phyloP scores from a whole-genome alignment of 2,113 vertebrate genomes.

The Phaethornis superciliosus region DNA sequence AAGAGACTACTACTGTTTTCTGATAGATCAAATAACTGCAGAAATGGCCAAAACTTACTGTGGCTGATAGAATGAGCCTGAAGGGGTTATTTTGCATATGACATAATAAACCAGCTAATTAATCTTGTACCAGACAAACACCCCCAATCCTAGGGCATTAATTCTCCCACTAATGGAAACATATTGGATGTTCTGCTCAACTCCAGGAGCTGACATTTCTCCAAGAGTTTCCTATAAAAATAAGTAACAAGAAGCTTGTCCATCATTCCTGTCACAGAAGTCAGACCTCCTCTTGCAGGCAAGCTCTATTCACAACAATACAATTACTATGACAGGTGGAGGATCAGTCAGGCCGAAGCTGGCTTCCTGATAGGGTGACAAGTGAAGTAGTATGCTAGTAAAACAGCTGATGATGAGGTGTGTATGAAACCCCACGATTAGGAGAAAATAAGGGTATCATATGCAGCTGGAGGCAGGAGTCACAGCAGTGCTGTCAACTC shows the following conservation, averaged over 20 bases:
- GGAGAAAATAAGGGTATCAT: not conserved
- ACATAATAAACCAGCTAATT: not conserved
- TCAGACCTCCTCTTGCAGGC: not conserved
- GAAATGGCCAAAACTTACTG: not conserved
- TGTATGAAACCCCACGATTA: not conserved
- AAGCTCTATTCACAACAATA: not conserved
- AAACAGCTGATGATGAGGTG: not conserved
- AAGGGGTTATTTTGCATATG: not conserved
- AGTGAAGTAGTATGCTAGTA: not conserved
- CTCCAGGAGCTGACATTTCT: not conserved
- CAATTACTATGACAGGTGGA: not conserved
- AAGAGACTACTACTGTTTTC: not conserved
- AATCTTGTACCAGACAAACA: not conserved
- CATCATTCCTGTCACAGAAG: not conserved
- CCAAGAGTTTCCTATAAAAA: not conserved
- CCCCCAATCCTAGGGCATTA: not conserved
- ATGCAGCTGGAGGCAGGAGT: not conserved
- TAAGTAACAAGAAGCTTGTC: not conserved
- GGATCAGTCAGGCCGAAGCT: not conserved
- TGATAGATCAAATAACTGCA: not conserved
- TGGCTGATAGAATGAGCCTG: not conserved
- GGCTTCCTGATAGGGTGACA: not conserved
- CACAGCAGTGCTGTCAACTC: not conserved
- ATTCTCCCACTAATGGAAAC: not conserved
- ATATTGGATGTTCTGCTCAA: not conserved